Evolutionary conservation across 2,113 vertebrate species (phyloP).

Genomic region (Syrmaticus mikado): DNA sequence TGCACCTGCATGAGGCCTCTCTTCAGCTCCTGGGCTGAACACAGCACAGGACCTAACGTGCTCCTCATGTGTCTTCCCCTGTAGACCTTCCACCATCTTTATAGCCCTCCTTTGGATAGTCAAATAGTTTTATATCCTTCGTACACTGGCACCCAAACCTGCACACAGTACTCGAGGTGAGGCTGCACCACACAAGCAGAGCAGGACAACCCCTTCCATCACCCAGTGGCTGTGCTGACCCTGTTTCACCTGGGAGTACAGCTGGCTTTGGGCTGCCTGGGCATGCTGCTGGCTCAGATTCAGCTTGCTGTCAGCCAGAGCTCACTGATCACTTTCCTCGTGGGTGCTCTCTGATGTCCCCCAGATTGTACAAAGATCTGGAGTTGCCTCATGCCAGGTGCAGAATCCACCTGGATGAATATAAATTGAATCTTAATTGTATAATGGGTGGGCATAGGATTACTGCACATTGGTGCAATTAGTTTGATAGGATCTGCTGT

Average conservation of each 20-base stretch:
- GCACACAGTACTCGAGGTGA: not conserved
- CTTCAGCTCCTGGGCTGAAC: not conserved
- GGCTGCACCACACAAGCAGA: not conserved
- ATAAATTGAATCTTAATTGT: not conserved
- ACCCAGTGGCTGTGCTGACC: not conserved
- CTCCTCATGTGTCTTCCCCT: too few species aligned
- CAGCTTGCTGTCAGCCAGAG: not conserved
- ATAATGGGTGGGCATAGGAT: not conserved
- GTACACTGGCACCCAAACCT: not conserved
- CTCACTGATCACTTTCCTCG: too few species aligned
- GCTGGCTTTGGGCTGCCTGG: not conserved
- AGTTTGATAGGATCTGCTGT: not conserved
- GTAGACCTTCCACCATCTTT: too few species aligned
- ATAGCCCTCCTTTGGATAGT: too few species aligned
- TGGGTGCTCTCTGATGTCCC: not conserved
- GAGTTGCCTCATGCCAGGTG: not conserved
- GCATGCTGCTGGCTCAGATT: not conserved
- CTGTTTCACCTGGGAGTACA: too few species aligned
- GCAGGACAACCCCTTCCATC: not conserved
- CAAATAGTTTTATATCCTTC: too few species aligned
- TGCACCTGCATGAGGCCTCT: not conserved
- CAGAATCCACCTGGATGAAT: not conserved
- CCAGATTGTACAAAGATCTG: not conserved
- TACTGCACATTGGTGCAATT: not conserved
- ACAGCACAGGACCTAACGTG: not conserved